Evolutionary conservation across 2,888 invertebrate species (phyloP).

Genomic region (Rhagonycha lutea): DNA sequence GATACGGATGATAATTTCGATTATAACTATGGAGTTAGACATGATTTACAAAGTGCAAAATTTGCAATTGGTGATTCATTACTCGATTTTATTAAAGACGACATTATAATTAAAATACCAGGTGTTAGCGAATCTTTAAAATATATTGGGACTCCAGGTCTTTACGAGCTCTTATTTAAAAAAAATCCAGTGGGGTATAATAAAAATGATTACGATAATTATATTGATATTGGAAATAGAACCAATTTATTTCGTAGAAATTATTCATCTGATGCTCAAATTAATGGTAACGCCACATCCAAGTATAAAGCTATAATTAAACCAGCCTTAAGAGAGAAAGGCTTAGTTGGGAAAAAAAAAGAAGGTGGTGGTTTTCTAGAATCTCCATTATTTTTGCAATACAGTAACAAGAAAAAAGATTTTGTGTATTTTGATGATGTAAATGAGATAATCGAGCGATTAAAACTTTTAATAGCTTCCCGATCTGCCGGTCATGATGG

Average conservation of each 20-base stretch:
- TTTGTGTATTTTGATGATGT: background rate
- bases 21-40: background rate
- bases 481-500: background rate
- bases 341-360: no score
- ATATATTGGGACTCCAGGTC: constrained; percentile 1
- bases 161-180: constrained; percentile 4
- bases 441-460: background rate
- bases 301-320: constrained; percentile 2
- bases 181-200: background rate
- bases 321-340: background rate
- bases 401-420: background rate
- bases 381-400: background rate
- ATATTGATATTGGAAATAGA: background rate
- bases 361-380: background rate
- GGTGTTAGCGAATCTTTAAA: background rate
- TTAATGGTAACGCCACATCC: background rate
- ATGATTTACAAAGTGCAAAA: background rate
- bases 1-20: background rate
- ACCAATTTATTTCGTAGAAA: background rate
- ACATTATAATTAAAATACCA: background rate
- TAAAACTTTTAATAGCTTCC: background rate
- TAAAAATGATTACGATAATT: background rate
- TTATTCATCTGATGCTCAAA: background rate
- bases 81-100: background rate
- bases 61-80: background rate